These are phyloP conservation scores for Anniella stebbinsi DNA, from an alignment of 2,797 vertebrate species.

Conservation along the genomic window DNA sequence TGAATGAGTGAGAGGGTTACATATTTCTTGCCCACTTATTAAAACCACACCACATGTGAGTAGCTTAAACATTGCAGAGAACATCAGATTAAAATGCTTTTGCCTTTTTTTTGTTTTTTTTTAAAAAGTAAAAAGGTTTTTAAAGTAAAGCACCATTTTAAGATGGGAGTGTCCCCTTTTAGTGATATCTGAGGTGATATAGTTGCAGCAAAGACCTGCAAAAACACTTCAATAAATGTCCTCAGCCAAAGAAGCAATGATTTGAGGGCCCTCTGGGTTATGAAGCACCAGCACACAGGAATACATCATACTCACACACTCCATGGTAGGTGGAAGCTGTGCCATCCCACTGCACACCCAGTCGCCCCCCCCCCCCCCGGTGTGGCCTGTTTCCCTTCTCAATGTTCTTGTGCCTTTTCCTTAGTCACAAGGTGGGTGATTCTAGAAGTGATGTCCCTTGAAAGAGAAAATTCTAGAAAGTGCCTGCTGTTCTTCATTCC, in stretches of 20 bases:
- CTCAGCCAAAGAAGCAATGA: background rate
- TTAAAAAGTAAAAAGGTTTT: background rate
- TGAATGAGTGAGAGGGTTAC: too few relatives aligned
- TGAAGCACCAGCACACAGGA: background rate
- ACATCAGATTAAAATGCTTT: background rate
- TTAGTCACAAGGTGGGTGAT: background rate
- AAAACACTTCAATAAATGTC: background rate
- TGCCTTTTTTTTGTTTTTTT: background rate
- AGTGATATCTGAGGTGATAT: background rate
- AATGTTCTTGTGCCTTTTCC: background rate
- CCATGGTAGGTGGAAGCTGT: background rate
- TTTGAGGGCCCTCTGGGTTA: background rate
- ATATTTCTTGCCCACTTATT: too few relatives aligned
- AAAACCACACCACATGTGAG: background rate
- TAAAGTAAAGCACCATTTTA: background rate
- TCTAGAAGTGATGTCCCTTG: background rate
- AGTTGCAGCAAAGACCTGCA: background rate
- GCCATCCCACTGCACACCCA: background rate
- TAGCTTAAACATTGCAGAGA: background rate
- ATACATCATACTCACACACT: background rate
- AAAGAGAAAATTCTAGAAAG: background rate
- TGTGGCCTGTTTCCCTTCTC: background rate
- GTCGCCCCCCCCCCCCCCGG: too few relatives aligned
- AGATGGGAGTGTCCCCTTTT: background rate
- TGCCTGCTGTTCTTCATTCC: too few relatives aligned